These are phyloP conservation scores for Abramis brama DNA, from an alignment of 2,113 vertebrate genomes.

Conservation along the genomic window DNA sequence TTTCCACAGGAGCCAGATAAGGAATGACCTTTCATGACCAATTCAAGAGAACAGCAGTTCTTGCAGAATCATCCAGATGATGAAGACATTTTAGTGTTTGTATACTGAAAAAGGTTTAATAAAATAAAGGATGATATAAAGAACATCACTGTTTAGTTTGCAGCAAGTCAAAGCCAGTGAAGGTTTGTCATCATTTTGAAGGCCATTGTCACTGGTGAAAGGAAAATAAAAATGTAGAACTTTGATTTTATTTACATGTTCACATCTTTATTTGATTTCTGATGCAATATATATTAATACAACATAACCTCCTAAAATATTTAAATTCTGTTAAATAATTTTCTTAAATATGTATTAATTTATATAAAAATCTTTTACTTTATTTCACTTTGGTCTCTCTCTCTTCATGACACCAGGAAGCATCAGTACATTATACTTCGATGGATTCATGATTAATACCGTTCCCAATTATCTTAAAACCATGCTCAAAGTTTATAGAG, in stretches of 20 bases:
- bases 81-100: background rate
- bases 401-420: background rate
- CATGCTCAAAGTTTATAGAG: too few relatives aligned
- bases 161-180: background rate
- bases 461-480: too few relatives aligned
- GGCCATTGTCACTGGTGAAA: background rate
- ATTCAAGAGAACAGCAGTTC: background rate
- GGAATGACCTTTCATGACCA: background rate
- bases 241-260: background rate
- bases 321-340: background rate
- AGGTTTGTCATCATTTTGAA: background rate
- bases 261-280: background rate
- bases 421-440: background rate
- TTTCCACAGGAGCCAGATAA: background rate
- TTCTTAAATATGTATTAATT: background rate
- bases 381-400: background rate
- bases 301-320: background rate
- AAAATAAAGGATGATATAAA: background rate
- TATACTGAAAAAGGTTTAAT: background rate
- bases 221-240: background rate
- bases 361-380: background rate
- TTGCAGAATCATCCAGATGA: background rate
- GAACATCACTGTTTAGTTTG: background rate
- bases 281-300: background rate
- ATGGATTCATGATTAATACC: too few relatives aligned